Base-by-base conservation (phyloP, 1,140 invertebrate genomes). In the Drosophila mauritiana region DNA sequence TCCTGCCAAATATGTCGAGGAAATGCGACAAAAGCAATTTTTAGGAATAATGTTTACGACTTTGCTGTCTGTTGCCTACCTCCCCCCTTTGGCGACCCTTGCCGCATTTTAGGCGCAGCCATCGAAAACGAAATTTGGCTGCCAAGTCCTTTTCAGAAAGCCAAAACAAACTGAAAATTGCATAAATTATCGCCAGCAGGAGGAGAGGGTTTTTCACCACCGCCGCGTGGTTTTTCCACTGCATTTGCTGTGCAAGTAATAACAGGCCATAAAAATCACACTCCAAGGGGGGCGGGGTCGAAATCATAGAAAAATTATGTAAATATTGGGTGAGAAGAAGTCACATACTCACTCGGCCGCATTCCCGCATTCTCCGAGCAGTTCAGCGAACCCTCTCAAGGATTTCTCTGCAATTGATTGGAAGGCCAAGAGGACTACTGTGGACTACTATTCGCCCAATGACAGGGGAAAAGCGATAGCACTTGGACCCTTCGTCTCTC, bases 31-130 rank as follows among this genome's bases (percentile, higher is more conserved):
- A 81, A 72, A 67, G 75, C 65, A 52, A 53, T 69, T 69, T 73
- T 68, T 63, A 42, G 48, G 13, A 73, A 73, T 64, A 73, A 74
- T 85, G 69, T 86, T 78, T 86, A 78, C 64, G 74, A 48, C 48
- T 58, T 77, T 76, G 69, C 59, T 61, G 61, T 64, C 55, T 36
- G 17, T 27, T 27, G 1, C 7, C 27, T 15, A 25, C 5, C 61
- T 31, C n/a, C 57, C 69, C 46, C 17, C 17, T 17, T 46, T 54
- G 64, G 40, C 27, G 43, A 43, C 80, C 20, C 62, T 68, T 88
- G 83, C 75, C 75, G 83, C 83, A 88, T 80, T 88, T 83, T 79
- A 69, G 82, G 78, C 59, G 78, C 83, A 73, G 57, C 59, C 57
- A 45, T 52, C 56, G 37, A 31, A 51, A 37, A 36, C 8, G 40